Evolutionary conservation across 2,797 vertebrate genomes (phyloP), one percentile per base, ranked within the genome.

Genomic region (Todus mexicanus): DNA sequence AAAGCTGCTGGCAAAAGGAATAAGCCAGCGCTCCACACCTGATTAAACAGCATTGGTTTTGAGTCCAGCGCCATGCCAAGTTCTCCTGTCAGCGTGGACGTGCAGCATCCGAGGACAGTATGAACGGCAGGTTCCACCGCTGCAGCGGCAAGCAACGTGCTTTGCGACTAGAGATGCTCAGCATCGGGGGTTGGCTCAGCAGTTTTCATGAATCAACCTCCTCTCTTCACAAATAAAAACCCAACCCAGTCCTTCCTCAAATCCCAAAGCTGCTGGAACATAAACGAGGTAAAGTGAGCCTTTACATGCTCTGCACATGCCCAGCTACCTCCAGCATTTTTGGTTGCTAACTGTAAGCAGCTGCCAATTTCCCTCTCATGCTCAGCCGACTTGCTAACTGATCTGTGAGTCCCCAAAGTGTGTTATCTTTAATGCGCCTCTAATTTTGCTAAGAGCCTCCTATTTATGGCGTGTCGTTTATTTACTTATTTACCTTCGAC

Each of bases 11-110:
- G 96, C 92, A 92, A 96, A 95, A 97, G 71, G 74, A 94, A 89
- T 89, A 96, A 95, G 92, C 83, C 88, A 91, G 70, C 84, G 85
- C 74, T 83, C 95, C 71, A 85, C 95, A 97, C 96, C 96, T 97
- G 96, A 96, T 93, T 95, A 97, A 97, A 95, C 84, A 96, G 73
- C 93, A 95, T 91, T 96, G 94, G 91, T 95, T 96, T 91, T 88
- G 48, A 77, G 77, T 87, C 59, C 77, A 95, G 33, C 3, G 53
- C 74, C 63, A 38, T 31, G 90, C 95, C 95, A 97, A 96, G 74
- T 84, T 96, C 90, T 93, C 64, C 7, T 83, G 80, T 96, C 85
- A 61, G 1, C 38, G 79, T 78, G 90, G 88, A 93, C 87, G 83
- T 11, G 22, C 33, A 51, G 21, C 11, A 56, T 83, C 53, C 4